Percentiles rank a stretch among this genome's conserved stretches.
Conservation (phyloP, 2,113 vertebrate species). For the Ptilonorhynchus violaceus region DNA sequence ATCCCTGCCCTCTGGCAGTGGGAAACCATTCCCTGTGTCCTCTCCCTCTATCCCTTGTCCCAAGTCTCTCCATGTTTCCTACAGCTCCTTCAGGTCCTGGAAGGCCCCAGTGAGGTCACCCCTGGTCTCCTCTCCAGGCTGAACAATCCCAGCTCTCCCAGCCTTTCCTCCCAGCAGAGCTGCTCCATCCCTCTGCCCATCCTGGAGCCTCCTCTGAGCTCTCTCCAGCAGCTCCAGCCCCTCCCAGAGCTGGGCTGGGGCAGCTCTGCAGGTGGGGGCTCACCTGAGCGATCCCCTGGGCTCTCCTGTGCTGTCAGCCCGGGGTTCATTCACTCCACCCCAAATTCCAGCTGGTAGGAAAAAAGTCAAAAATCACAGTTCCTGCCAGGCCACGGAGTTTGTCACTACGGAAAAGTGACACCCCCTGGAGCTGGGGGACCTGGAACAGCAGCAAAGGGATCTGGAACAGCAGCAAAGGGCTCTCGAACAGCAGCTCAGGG, state of each 20-base stretch:
- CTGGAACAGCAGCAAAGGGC: background rate
- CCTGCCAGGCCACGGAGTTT: background rate
- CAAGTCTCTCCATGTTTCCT: background rate
- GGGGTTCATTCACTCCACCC: background rate
- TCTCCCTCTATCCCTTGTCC: background rate
- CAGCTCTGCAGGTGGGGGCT: background rate
- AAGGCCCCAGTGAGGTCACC: background rate
- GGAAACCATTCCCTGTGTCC: background rate
- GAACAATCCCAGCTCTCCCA: background rate
- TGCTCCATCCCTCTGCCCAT: background rate
- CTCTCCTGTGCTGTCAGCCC: background rate
- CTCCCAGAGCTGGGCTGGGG: background rate
- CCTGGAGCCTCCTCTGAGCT: background rate
- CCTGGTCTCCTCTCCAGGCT: fast-evolving
- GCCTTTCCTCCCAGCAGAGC: background rate
- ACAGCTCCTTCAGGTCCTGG: background rate
- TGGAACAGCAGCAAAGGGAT: too few species aligned
- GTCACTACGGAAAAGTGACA: background rate
- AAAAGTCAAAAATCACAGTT: background rate
- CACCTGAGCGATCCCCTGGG: background rate
- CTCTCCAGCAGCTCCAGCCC: background rate
- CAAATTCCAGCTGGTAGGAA: background rate
- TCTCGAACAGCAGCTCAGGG: background rate
- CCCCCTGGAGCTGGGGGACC: too few species aligned
- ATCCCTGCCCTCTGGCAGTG: background rate